These are phyloP conservation scores for Adelognathus sp. DNA, from an alignment of 2,888 invertebrate genomes.

Conservation along the genomic window DNA sequence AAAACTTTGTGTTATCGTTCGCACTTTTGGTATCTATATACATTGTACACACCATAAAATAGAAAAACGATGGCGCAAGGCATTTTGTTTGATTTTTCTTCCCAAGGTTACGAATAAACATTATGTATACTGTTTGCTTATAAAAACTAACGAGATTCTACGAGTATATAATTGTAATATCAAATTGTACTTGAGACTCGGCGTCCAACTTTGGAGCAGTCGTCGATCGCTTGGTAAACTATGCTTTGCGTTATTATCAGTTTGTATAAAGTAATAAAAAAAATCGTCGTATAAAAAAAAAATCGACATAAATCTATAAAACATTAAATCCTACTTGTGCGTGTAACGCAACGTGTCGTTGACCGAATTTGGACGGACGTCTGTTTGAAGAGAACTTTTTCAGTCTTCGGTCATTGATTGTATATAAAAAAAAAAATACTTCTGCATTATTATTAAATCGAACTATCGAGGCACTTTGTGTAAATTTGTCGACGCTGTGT, in stretches of 20 bases:
- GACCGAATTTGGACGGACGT: conserved; percentile 74
- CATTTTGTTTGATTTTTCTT: neutral
- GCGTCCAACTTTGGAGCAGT: neutral
- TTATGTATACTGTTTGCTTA: neutral
- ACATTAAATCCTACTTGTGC: conserved; percentile 4
- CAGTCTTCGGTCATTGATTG: conserved; percentile 71
- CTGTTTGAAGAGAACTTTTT: conserved; percentile 64
- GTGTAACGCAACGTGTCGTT: conserved; percentile 27
- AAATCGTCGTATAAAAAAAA: conserved; percentile 29
- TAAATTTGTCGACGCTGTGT: neutral
- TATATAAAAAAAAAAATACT: conserved; percentile 18
- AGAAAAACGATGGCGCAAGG: neutral
- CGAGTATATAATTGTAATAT: conserved; percentile 13
- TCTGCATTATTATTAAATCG: neutral
- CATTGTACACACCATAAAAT: neutral
- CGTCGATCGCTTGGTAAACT: neutral
- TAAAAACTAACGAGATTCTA: neutral
- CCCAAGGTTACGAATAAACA: neutral
- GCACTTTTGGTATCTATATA: neutral
- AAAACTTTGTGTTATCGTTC: neutral
- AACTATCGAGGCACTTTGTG: neutral
- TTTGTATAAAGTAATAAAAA: neutral
- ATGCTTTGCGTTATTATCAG: neutral
- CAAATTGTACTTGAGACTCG: conserved; percentile 34
- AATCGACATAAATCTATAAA: conserved; percentile 11